These are phyloP conservation scores for Agrotis puta DNA, from an alignment of 2,888 invertebrate species.

Conservation along the genomic window DNA sequence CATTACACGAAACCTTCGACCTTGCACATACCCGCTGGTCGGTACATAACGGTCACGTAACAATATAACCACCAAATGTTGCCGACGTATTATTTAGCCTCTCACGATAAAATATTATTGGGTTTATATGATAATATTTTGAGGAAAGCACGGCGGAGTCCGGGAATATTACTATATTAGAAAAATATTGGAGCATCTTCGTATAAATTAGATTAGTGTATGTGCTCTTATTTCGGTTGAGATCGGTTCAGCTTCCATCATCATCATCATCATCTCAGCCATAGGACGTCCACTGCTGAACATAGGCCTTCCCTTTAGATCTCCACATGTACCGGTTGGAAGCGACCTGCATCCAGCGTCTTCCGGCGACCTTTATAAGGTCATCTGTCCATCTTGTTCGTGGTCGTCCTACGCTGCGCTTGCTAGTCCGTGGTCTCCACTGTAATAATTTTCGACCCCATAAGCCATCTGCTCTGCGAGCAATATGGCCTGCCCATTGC, in stretches of 20 bases:
- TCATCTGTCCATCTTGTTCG: too few relatives aligned
- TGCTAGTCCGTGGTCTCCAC: too few relatives aligned
- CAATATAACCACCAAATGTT: slow-evolving; percentile 58
- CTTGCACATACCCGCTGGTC: slow-evolving; percentile 15
- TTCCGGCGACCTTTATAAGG: too few relatives aligned
- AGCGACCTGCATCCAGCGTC: too few relatives aligned
- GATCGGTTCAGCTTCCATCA: neutral
- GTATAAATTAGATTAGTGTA: slow-evolving; percentile 40
- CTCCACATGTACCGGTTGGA: too few relatives aligned
- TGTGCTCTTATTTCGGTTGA: slow-evolving; percentile 12
- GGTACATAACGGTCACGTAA: slow-evolving; percentile 45
- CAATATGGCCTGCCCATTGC: too few relatives aligned
- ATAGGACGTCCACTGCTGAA: too few relatives aligned
- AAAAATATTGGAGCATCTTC: slow-evolving; percentile 49
- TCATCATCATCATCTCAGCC: too few relatives aligned
- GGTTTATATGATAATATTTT: slow-evolving; percentile 61
- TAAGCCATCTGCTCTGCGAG: too few relatives aligned
- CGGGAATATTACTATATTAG: slow-evolving; percentile 49
- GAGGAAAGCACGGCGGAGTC: slow-evolving; percentile 37
- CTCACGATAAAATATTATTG: slow-evolving; percentile 61
- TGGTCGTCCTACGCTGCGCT: too few relatives aligned
- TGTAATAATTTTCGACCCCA: too few relatives aligned
- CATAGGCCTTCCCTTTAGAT: too few relatives aligned
- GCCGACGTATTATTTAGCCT: slow-evolving; percentile 53
- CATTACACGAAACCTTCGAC: slow-evolving; percentile 21